phyloP scores from a whole-genome alignment of 2,888 invertebrate species.

The Drosophila yooni region DNA sequence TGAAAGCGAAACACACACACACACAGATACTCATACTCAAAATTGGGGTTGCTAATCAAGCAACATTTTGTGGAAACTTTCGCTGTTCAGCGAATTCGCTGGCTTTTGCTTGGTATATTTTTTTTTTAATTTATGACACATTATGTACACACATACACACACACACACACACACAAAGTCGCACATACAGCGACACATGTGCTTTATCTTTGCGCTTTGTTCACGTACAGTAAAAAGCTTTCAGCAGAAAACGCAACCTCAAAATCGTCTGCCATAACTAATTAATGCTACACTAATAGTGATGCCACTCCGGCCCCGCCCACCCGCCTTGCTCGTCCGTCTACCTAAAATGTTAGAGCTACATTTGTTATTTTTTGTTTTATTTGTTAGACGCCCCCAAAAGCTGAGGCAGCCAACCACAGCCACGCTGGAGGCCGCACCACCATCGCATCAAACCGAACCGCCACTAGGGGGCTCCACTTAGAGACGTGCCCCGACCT shows the following conservation, averaged over 20 bases:
- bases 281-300: slow-evolving; percentile 83
- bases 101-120: slow-evolving; percentile 11
- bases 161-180: not conserved
- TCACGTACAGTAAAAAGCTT: slow-evolving; percentile 82
- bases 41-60: slow-evolving; percentile 25
- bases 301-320: slow-evolving; percentile 45
- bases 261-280: slow-evolving; percentile 85
- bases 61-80: slow-evolving; percentile 25
- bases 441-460: slow-evolving; percentile 55
- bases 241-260: slow-evolving; percentile 82
- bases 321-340: not conserved
- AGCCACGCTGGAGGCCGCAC: slow-evolving; percentile 68
- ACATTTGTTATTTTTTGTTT: slow-evolving; percentile 13
- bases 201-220: slow-evolving; percentile 11
- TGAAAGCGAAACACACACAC: not conserved
- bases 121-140: slow-evolving; percentile 28
- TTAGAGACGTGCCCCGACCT: slow-evolving; percentile 60
- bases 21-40: not conserved
- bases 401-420: slow-evolving; percentile 75
- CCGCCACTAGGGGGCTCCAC: slow-evolving; percentile 72
- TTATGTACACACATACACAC: slow-evolving; percentile 1
- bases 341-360: slow-evolving; percentile 1
- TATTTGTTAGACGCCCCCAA: slow-evolving; percentile 61
- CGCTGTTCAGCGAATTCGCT: slow-evolving; percentile 9
- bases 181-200: not conserved